Evolutionary conservation across 2,797 vertebrate genomes (phyloP).

Genomic region (Pyrrhura leucotis): DNA sequence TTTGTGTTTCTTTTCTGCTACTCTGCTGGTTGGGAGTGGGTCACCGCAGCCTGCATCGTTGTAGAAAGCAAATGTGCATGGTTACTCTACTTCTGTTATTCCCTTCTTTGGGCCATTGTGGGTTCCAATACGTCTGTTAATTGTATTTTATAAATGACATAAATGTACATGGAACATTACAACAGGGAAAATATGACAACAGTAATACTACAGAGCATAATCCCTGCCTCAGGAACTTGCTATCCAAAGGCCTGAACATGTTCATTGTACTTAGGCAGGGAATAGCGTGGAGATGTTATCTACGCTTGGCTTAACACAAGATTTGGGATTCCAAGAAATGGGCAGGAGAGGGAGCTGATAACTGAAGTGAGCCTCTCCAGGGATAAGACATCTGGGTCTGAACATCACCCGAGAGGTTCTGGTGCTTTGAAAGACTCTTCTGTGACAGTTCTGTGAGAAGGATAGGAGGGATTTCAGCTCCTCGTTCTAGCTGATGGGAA

Average conservation of each 20-base stretch:
- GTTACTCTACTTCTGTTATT: not conserved
- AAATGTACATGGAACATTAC: conserved; percentile 54
- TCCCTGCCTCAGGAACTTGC: conserved; percentile 29
- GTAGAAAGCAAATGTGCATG: not conserved
- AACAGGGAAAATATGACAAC: conserved; percentile 53
- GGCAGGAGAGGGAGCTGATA: not conserved
- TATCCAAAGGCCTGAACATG: not conserved
- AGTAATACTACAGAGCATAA: conserved; percentile 39
- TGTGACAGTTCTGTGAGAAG: not conserved
- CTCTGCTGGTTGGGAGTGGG: not conserved
- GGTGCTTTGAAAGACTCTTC: not conserved
- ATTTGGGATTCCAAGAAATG: not conserved
- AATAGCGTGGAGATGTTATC: not conserved
- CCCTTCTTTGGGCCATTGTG: conserved; percentile 14
- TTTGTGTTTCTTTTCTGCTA: not conserved
- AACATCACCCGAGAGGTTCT: not conserved
- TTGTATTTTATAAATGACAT: conserved; percentile 38
- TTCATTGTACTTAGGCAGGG: not conserved
- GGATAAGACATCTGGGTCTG: not conserved
- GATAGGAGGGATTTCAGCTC: not conserved
- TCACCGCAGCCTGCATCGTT: not conserved
- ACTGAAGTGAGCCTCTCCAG: not conserved
- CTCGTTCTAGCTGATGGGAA: not conserved
- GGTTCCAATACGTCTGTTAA: conserved; percentile 33
- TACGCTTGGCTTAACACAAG: not conserved